Evolutionary conservation across 2,113 vertebrate genomes (phyloP).

Genomic region (Felis chaus): DNA sequence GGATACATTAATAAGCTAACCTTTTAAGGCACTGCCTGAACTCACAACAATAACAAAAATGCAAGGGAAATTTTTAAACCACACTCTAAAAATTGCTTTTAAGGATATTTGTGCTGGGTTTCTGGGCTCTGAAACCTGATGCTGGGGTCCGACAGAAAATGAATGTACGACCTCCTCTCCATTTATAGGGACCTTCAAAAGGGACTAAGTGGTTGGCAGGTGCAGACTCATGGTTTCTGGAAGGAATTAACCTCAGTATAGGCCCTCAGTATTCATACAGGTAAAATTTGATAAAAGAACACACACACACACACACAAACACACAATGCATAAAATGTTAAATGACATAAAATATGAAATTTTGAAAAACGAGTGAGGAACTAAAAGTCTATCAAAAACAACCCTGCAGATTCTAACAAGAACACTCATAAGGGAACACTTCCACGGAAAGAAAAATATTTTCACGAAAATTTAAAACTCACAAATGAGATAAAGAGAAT

Average conservation of each 20-base stretch:
- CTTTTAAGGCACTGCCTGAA: not conserved
- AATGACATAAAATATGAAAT: not conserved
- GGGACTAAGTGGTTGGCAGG: not conserved
- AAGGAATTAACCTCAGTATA: not conserved
- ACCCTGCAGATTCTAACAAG: not conserved
- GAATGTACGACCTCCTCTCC: not conserved
- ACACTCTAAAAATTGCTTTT: not conserved
- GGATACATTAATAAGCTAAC: not conserved
- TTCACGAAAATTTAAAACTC: not conserved
- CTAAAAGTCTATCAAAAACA: not conserved
- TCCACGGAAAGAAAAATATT: not conserved
- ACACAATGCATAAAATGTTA: not conserved
- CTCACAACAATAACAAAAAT: not conserved
- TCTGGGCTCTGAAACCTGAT: not conserved
- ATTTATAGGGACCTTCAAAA: not conserved
- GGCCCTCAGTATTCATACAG: not conserved
- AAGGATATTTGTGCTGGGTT: not conserved
- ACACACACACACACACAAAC: not conserved
- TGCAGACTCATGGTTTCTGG: not conserved
- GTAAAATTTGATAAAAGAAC: not conserved
- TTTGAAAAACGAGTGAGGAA: not conserved
- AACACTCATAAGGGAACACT: not conserved
- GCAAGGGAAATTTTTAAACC: not conserved
- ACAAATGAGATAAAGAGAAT: not conserved
- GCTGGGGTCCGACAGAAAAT: not conserved